A percentile compares a stretch with the other conserved stretches of the same genome.
These are phyloP conservation scores for Staurois parvus DNA, from an alignment of 2,797 vertebrate genomes.

Conservation along the genomic window DNA sequence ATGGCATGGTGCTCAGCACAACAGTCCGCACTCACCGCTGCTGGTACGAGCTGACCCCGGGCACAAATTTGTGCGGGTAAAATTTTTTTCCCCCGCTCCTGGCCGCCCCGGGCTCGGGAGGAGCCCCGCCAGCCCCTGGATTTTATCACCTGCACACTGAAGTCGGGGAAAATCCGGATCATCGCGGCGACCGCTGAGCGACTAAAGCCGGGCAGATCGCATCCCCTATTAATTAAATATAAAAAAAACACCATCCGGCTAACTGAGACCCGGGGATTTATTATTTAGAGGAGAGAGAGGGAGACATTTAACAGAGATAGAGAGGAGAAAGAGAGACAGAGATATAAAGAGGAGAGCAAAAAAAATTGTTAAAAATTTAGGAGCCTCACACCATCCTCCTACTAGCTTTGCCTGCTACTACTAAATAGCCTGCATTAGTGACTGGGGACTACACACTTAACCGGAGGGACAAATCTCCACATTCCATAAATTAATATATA, in stretches of 20 bases:
- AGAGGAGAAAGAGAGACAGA: background rate
- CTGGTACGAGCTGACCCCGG: constrained; percentile 92
- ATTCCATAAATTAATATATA: background rate
- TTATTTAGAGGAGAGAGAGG: constrained; percentile 18
- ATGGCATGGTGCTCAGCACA: background rate
- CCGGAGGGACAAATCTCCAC: background rate
- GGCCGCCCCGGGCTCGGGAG: constrained; percentile 79
- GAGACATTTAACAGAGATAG: constrained; percentile 26
- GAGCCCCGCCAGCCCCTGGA: constrained; percentile 68
- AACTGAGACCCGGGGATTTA: constrained; percentile 52
- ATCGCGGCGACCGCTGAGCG: constrained; percentile 79
- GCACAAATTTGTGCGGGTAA: constrained; percentile 90
- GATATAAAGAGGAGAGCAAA: background rate
- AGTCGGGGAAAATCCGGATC: constrained; percentile 98
- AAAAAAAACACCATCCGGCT: constrained; percentile 62
- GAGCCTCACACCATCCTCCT: constrained; percentile 55
- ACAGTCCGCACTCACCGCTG: constrained; percentile 86
- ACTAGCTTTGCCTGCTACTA: constrained; percentile 41
- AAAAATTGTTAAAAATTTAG: too few relatives aligned
- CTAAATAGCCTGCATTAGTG: constrained; percentile 50
- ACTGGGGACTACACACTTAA: constrained; percentile 14
- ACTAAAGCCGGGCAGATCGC: constrained; percentile 57
- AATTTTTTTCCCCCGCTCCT: constrained; percentile 83
- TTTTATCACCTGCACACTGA: constrained; percentile 98
- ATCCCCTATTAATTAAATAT: too few relatives aligned